Percentiles rank a stretch among this genome's conserved stretches.
These are phyloP conservation scores for Venustoraphidia nigricollis DNA, from an alignment of 2,888 invertebrate genomes.

Conservation along the genomic window DNA sequence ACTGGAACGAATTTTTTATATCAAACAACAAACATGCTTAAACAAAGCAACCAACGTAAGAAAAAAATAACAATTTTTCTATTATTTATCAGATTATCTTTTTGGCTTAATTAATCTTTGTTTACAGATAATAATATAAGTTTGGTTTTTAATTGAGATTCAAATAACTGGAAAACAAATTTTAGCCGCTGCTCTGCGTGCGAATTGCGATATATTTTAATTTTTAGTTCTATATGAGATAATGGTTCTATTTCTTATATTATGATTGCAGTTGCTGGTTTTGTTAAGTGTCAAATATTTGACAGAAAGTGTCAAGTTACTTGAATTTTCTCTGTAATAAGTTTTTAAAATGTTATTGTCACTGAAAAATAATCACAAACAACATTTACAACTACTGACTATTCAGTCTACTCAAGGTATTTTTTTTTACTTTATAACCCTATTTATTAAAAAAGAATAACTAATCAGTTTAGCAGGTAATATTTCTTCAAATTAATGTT, in stretches of 20 bases:
- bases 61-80: background rate
- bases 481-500: slow-evolving; percentile 16
- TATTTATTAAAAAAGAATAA: background rate
- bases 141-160: too few species aligned
- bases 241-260: too few species aligned
- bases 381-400: slow-evolving; percentile 36
- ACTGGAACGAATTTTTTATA: background rate
- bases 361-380: slow-evolving; percentile 37
- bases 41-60: background rate
- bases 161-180: too few species aligned
- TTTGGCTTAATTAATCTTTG: too few species aligned
- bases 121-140: too few species aligned
- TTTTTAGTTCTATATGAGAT: too few species aligned
- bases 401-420: slow-evolving; percentile 35
- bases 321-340: background rate
- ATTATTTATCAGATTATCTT: too few species aligned
- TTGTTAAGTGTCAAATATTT: too few species aligned
- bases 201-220: too few species aligned
- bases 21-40: background rate
- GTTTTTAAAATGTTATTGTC: slow-evolving; percentile 25
- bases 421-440: background rate
- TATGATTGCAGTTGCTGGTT: too few species aligned
- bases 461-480: background rate
- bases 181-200: too few species aligned
- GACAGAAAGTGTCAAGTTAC: too few species aligned